Evolutionary conservation across 2,888 invertebrate genomes (phyloP).

Genomic region (Callimorpha dominula): DNA sequence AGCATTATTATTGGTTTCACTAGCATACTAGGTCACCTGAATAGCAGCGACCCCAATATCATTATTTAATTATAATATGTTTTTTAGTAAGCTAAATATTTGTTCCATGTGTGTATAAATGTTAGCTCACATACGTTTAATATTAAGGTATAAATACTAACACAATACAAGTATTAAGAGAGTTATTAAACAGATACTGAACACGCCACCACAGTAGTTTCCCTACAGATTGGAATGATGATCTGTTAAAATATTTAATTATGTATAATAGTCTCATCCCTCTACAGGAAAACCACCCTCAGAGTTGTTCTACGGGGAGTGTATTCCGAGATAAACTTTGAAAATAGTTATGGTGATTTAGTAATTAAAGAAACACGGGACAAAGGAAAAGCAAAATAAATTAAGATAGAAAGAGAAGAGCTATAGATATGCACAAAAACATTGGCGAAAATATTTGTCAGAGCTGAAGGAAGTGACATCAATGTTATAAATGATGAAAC

Average conservation of each 20-base stretch:
- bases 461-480: not conserved
- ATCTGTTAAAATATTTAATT: slow-evolving; percentile 38
- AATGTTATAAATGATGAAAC: slow-evolving; percentile 2
- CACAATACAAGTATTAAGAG: too few species aligned
- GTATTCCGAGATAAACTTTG: slow-evolving; percentile 44
- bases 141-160: too few species aligned
- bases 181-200: too few species aligned
- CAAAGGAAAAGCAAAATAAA: slow-evolving; percentile 21
- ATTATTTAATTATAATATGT: too few species aligned
- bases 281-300: slow-evolving; percentile 50
- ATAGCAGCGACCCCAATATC: too few species aligned
- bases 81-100: too few species aligned
- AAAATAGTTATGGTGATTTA: slow-evolving; percentile 19
- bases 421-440: slow-evolving; percentile 15
- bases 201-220: too few species aligned
- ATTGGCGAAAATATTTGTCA: slow-evolving; percentile 30
- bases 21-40: too few species aligned
- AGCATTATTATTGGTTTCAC: too few species aligned
- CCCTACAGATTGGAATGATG: too few species aligned
- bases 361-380: slow-evolving; percentile 42
- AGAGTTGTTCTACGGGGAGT: slow-evolving; percentile 41
- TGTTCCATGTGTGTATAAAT: too few species aligned
- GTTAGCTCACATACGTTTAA: too few species aligned
- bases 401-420: slow-evolving; percentile 18
- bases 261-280: slow-evolving; percentile 49